Evolutionary conservation across 2,888 invertebrate genomes (phyloP).

Genomic region (Suillia variegata): DNA sequence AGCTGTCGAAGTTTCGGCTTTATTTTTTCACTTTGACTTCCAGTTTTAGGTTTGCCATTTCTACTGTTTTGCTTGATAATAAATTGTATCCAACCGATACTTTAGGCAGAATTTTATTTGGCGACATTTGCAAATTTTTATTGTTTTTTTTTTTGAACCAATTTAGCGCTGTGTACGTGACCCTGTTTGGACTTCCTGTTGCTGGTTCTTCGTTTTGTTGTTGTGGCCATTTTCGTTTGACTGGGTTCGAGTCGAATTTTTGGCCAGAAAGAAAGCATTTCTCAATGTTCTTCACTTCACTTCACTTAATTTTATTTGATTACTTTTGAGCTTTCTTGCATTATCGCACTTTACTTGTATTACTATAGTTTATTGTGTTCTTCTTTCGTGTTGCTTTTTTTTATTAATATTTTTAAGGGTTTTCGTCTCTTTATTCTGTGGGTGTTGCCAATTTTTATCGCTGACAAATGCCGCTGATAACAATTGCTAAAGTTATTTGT

Average conservation of each 20-base stretch:
- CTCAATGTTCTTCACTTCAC: conserved; percentile 15
- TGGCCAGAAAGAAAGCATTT: conserved; percentile 23
- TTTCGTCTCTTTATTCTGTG: conserved; percentile 12
- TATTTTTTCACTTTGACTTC: not conserved
- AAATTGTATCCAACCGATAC: not conserved
- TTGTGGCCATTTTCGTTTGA: not conserved
- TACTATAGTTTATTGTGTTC: conserved; percentile 1
- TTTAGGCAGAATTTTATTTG: not conserved
- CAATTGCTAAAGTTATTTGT: not conserved
- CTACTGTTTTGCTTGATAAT: not conserved
- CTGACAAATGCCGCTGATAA: conserved; percentile 30
- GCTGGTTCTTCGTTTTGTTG: not conserved
- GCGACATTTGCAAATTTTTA: too few species aligned
- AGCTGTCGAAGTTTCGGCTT: too few species aligned
- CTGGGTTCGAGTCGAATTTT: not conserved
- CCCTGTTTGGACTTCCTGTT: conserved; percentile 33
- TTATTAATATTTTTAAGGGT: too few species aligned
- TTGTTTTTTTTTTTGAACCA: not conserved
- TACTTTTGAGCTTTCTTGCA: conserved; percentile 13
- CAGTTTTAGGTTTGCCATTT: not conserved
- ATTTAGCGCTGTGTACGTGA: conserved; percentile 24
- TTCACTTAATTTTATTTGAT: too few species aligned
- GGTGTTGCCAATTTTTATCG: conserved; percentile 17
- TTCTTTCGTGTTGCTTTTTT: conserved; percentile 4
- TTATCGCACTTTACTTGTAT: conserved; percentile 18